Percentiles rank a stretch among this genome's conserved stretches.
phyloP scores from a whole-genome alignment of 1,140 invertebrate species.

The Portunus trituberculatus region DNA sequence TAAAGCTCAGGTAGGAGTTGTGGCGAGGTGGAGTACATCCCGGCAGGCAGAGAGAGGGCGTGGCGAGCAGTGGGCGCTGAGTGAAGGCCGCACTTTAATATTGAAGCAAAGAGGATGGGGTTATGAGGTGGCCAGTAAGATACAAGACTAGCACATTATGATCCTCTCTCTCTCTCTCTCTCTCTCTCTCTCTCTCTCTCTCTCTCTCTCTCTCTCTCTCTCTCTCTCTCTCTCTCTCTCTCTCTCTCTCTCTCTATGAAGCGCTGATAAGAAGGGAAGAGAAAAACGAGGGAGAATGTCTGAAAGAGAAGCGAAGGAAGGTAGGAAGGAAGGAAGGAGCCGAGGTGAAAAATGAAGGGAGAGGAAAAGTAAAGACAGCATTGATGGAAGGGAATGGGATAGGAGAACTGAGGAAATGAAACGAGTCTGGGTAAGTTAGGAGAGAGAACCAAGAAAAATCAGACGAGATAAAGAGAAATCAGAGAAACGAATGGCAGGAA shows the following conservation, averaged over 20 bases:
- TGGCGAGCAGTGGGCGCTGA: too few relatives aligned
- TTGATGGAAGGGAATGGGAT: too few relatives aligned
- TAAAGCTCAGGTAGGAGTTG: too few relatives aligned
- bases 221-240: not conserved
- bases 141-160: not conserved
- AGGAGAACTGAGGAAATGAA: not conserved
- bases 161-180: not conserved
- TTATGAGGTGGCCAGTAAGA: too few relatives aligned
- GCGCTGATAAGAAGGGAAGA: not conserved
- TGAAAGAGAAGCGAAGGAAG: not conserved
- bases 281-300: not conserved
- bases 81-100: too few relatives aligned
- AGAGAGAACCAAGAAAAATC: too few relatives aligned
- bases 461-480: too few relatives aligned
- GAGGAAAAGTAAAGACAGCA: not conserved
- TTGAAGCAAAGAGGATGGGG: too few relatives aligned
- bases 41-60: too few relatives aligned
- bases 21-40: too few relatives aligned
- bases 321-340: not conserved
- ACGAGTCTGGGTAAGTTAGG: not conserved
- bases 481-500: too few relatives aligned
- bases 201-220: not conserved
- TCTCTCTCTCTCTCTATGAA: not conserved
- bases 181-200: not conserved
- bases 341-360: not conserved